These are phyloP conservation scores for Pagrus major DNA, from an alignment of 2,113 vertebrate species.

Conservation along the genomic window DNA sequence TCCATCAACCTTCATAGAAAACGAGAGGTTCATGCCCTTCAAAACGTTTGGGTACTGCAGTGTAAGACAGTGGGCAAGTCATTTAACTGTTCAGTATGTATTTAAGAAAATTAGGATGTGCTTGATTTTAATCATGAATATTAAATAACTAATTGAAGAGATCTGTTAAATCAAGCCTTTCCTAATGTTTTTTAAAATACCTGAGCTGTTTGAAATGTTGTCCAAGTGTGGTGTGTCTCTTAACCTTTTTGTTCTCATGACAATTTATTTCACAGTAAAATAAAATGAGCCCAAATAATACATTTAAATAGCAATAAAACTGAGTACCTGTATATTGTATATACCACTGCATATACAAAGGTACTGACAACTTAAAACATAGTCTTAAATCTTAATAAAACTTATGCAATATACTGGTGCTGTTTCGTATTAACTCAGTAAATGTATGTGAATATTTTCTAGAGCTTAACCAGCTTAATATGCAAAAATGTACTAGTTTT, in stretches of 20 bases:
- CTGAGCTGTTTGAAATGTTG: constrained; percentile 34
- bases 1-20: constrained; percentile 39
- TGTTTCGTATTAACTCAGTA: constrained; percentile 73
- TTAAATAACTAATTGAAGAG: background rate
- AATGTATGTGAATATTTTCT: constrained; percentile 78
- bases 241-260: constrained; percentile 28
- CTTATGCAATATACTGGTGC: constrained; percentile 78
- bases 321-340: constrained; percentile 70
- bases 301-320: constrained; percentile 65
- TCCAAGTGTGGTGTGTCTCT: constrained; percentile 16
- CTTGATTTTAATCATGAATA: constrained; percentile 1
- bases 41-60: constrained; percentile 50
- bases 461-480: constrained; percentile 66
- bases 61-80: constrained; percentile 14
- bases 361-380: constrained; percentile 68
- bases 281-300: constrained; percentile 42
- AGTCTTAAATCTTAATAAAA: constrained; percentile 57
- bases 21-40: constrained; percentile 26
- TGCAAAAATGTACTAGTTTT: constrained; percentile 76
- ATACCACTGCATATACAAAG: constrained; percentile 56
- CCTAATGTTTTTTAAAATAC: constrained; percentile 1
- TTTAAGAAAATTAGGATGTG: constrained; percentile 1
- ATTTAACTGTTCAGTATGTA: constrained; percentile 9
- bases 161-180: background rate
- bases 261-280: constrained; percentile 31